Percentiles rank a stretch among this genome's conserved stretches.
Conservation (phyloP, 2,888 invertebrate species). For the Pecten maximus region DNA sequence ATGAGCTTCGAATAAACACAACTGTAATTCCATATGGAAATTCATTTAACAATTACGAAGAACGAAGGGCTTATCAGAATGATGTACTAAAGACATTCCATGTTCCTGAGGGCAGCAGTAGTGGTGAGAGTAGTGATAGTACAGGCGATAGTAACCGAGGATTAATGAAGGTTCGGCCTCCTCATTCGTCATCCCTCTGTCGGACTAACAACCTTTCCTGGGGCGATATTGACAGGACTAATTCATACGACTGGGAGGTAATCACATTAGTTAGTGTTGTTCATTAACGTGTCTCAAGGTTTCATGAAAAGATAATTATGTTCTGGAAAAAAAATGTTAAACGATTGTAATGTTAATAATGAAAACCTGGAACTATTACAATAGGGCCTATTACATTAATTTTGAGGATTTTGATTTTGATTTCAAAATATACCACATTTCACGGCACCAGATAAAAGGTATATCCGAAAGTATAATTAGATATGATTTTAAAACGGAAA, state of each 20-base stretch:
- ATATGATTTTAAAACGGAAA: no score
- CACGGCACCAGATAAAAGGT: no score
- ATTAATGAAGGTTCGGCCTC: slow-evolving; percentile 55
- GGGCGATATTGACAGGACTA: background rate
- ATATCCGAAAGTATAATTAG: no score
- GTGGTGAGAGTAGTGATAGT: slow-evolving; percentile 69
- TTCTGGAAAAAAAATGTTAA: no score
- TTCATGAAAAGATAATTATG: no score
- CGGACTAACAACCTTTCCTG: background rate
- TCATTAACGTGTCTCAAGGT: no score
- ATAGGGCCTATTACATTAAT: no score
- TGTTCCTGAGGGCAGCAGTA: slow-evolving; percentile 66
- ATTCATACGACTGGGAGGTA: background rate
- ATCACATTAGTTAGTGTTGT: no score
- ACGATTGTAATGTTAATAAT: no score
- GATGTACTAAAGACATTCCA: slow-evolving; percentile 63
- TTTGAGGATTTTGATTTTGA: no score
- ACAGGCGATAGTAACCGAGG: slow-evolving; percentile 65
- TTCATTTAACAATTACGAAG: slow-evolving; percentile 40
- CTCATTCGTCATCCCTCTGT: background rate
- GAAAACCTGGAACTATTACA: no score
- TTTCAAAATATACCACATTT: no score
- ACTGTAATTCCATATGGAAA: slow-evolving; percentile 68
- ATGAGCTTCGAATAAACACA: slow-evolving; percentile 69
- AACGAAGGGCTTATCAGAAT: slow-evolving; percentile 46